A percentile compares a stretch with the other conserved stretches of the same genome.
Evolutionary conservation across 1,140 invertebrate genomes (phyloP).

Genomic region (Drosophila burlai): DNA sequence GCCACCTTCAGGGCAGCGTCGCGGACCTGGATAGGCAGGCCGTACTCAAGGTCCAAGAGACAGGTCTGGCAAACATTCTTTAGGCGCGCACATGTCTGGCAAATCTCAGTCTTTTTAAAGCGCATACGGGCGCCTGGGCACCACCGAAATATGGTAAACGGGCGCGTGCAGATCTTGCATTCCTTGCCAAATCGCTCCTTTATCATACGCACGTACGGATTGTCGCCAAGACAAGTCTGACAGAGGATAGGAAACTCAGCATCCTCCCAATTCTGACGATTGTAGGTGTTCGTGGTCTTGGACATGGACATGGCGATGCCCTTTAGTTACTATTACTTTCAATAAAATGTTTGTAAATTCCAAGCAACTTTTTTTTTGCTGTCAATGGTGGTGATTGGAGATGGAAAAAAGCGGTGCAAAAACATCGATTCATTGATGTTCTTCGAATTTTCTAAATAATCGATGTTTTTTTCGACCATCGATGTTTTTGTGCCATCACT

Average conservation of each 20-base stretch:
- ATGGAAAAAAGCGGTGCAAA: background rate
- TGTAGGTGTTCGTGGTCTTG: conserved; percentile 98
- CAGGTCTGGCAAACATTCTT: conserved; percentile 99
- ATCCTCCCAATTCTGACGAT: conserved; percentile 99
- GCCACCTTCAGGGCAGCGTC: conserved; percentile 98
- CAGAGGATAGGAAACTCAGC: conserved; percentile 99
- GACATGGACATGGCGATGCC: conserved; percentile 93
- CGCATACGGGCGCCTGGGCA: conserved; percentile 99
- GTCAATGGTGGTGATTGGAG: background rate
- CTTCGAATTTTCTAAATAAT: too few species aligned
- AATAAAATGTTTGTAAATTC: too few species aligned
- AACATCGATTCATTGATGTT: background rate
- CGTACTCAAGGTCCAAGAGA: conserved; percentile 98
- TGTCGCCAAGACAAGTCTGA: conserved; percentile 99
- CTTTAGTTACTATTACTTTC: background rate
- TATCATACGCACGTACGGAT: conserved; percentile 99
- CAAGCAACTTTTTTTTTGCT: background rate
- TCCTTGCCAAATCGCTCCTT: conserved; percentile 99
- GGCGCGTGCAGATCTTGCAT: conserved; percentile 99
- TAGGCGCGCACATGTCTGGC: conserved; percentile 98
- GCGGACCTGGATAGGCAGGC: conserved; percentile 96
- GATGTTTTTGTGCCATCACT: too few species aligned
- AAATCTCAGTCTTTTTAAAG: conserved; percentile 99
- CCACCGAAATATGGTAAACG: conserved; percentile 99
- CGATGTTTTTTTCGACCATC: too few species aligned